Evolutionary conservation across 2,113 vertebrate species (phyloP).

Genomic region (Eolophus roseicapilla): DNA sequence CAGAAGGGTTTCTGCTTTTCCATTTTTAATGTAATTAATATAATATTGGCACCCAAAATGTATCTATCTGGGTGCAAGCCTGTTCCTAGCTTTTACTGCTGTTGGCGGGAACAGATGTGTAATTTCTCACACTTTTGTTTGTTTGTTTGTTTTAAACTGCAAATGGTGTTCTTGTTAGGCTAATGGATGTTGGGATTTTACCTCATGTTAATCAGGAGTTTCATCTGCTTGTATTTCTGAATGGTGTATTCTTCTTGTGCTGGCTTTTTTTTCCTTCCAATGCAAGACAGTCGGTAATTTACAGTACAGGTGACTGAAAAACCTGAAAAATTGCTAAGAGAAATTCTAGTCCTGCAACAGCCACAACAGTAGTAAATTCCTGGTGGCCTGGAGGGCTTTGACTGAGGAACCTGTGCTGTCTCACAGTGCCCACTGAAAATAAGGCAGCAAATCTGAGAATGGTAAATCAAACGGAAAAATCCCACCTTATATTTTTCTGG

Average conservation of each 20-base stretch:
- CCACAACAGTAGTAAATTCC: background rate
- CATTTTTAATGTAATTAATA: conserved; percentile 63
- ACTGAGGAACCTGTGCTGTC: background rate
- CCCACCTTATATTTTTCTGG: background rate
- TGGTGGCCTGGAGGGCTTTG: background rate
- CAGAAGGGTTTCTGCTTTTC: conserved; percentile 57
- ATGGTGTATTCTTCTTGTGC: background rate
- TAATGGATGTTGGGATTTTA: conserved; percentile 40
- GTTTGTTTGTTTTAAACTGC: conserved; percentile 33
- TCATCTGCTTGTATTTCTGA: conserved; percentile 12
- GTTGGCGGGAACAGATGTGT: background rate
- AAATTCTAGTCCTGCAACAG: background rate
- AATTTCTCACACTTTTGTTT: conserved; percentile 46
- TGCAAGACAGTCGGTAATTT: background rate
- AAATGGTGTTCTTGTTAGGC: conserved; percentile 47
- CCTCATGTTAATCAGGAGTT: conserved; percentile 31
- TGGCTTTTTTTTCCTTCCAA: background rate
- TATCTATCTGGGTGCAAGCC: conserved; percentile 21
- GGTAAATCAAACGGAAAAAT: background rate
- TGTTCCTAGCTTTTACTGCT: background rate
- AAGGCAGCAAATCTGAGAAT: background rate
- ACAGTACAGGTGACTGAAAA: background rate
- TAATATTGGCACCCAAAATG: conserved; percentile 39
- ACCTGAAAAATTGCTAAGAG: background rate
- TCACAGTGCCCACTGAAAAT: background rate